A percentile compares a stretch with the other conserved stretches of the same genome.
These are phyloP conservation scores for Hozukius guyotensis DNA, from an alignment of 2,797 vertebrate genomes.

Conservation along the genomic window DNA sequence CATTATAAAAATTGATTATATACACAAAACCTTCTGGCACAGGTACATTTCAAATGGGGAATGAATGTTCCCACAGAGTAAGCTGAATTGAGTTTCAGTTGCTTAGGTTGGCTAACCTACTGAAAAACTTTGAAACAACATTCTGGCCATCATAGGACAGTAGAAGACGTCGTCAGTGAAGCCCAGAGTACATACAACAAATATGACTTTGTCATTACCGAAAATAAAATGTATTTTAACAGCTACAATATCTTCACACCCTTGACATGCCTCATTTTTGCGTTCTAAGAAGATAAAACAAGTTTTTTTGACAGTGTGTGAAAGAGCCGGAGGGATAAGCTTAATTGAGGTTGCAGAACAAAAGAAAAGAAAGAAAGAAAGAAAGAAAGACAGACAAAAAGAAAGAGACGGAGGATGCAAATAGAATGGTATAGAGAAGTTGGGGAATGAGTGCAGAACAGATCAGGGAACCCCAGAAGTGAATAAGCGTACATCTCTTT, in stretches of 20 bases:
- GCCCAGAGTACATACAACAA: not conserved
- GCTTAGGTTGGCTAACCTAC: not conserved
- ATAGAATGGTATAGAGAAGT: conserved; percentile 20
- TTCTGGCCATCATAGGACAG: not conserved
- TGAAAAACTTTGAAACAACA: not conserved
- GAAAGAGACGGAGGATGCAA: conserved; percentile 18
- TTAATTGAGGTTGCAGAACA: conserved; percentile 48
- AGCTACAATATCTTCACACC: not conserved
- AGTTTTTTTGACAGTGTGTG: conserved; percentile 4
- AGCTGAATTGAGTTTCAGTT: not conserved
- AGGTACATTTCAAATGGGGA: not conserved
- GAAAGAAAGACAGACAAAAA: not conserved
- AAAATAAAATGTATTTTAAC: not conserved
- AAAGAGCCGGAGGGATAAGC: conserved; percentile 1
- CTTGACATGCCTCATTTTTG: conserved; percentile 5
- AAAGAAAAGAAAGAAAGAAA: not conserved
- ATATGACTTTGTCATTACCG: not conserved
- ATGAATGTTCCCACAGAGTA: not conserved
- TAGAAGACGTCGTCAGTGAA: not conserved
- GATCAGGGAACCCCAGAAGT: conserved; percentile 47
- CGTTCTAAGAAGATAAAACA: conserved; percentile 18
- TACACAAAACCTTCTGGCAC: not conserved
- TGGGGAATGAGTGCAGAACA: conserved; percentile 38
- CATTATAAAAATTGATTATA: not conserved
- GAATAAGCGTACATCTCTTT: conserved; percentile 65